Evolutionary conservation across 2,797 vertebrate species (phyloP).

Genomic region (Chelon labrosus): DNA sequence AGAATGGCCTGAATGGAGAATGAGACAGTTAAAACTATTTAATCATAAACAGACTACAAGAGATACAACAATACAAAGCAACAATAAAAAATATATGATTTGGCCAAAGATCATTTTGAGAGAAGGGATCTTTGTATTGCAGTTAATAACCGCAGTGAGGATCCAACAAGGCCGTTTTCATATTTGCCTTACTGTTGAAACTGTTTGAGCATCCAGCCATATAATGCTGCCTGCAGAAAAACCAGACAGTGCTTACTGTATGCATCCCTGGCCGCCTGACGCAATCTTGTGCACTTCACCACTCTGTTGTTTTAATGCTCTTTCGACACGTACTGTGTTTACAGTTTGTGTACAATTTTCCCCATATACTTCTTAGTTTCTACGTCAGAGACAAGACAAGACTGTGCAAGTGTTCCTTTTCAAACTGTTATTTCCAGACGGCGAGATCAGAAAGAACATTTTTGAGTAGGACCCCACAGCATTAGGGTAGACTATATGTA

Average conservation of each 20-base stretch:
- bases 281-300: background rate
- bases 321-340: constrained; percentile 3
- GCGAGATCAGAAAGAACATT: constrained; percentile 45
- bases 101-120: constrained; percentile 8
- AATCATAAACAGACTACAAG: background rate
- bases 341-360: constrained; percentile 11
- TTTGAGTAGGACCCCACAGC: constrained; percentile 17
- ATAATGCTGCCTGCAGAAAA: background rate
- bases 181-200: background rate
- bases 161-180: constrained; percentile 8
- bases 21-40: background rate
- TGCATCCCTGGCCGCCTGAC: background rate
- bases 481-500: constrained; percentile 4
- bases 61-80: background rate
- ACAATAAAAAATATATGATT: background rate
- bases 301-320: background rate
- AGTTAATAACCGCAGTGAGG: constrained; percentile 3
- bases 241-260: background rate
- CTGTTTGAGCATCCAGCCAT: background rate
- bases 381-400: constrained; percentile 34
- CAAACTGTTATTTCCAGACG: constrained; percentile 53
- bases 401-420: constrained; percentile 39
- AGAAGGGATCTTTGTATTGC: constrained; percentile 3
- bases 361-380: constrained; percentile 16
- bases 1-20: constrained; percentile 1